Conservation (phyloP, 92 coral and sea anemone genomes). For the Epizoanthus fatuus region DNA sequence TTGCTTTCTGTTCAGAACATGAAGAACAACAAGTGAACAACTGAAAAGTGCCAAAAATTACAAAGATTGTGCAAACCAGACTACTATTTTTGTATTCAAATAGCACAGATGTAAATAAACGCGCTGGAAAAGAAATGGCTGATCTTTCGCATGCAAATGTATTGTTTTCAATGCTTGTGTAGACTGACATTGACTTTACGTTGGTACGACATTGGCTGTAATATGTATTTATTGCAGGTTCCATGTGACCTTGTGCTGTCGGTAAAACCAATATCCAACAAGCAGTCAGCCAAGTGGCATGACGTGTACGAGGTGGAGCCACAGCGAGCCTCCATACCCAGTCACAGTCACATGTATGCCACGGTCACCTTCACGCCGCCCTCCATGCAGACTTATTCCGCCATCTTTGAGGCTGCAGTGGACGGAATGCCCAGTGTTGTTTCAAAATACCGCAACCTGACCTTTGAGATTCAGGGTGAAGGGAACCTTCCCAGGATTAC, state of each 20-base stretch:
- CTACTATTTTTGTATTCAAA: too few species aligned
- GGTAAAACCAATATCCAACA: constrained; percentile 95
- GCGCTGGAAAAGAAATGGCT: too few species aligned
- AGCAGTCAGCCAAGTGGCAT: constrained; percentile 98
- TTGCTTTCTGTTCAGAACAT: too few species aligned
- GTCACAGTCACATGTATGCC: constrained; percentile 92
- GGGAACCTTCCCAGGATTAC: constrained; percentile 95
- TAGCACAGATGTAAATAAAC: too few species aligned
- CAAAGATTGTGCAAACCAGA: too few species aligned
- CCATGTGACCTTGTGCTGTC: constrained; percentile 95
- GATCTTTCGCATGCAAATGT: too few species aligned
- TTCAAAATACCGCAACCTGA: constrained; percentile 94
- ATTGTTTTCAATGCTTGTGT: too few species aligned
- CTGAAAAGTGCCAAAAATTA: too few species aligned
- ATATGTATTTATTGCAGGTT: constrained; percentile 62
- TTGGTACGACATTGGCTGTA: background rate
- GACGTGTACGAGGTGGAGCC: constrained; percentile 97
- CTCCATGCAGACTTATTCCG: constrained; percentile 96
- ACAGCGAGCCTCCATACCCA: constrained; percentile 93
- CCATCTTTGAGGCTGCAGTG: constrained; percentile 95
- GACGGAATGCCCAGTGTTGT: constrained; percentile 98
- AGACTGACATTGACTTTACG: too few species aligned
- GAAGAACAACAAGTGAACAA: too few species aligned
- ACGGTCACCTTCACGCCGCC: constrained; percentile 96
- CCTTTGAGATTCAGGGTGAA: constrained; percentile 99